phyloP scores from a whole-genome alignment of 2,797 vertebrate genomes.

The Chaetodon trifasciatus region DNA sequence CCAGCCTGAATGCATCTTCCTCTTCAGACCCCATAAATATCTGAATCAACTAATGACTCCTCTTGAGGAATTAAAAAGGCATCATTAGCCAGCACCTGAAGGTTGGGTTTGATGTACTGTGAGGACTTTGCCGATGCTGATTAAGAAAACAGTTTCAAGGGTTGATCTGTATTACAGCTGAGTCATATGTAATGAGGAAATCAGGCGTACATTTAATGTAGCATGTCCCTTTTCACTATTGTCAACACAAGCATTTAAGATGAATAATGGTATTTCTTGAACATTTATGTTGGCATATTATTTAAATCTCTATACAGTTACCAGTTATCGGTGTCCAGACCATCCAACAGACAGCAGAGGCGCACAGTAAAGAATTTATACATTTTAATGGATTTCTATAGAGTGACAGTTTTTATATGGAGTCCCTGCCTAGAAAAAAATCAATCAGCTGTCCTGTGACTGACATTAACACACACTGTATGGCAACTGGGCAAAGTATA shows the following conservation, averaged over 20 bases:
- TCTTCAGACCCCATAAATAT: slow-evolving; percentile 76
- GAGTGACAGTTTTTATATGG: slow-evolving; percentile 16
- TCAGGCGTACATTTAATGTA: slow-evolving; percentile 36
- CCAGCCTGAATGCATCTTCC: slow-evolving; percentile 62
- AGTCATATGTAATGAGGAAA: slow-evolving; percentile 43
- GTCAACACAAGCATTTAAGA: slow-evolving; percentile 12
- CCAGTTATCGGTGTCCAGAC: background rate
- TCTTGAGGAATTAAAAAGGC: slow-evolving; percentile 78
- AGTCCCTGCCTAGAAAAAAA: background rate
- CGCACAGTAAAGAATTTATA: slow-evolving; percentile 12
- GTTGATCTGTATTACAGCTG: slow-evolving; percentile 43
- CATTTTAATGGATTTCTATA: slow-evolving; percentile 1
- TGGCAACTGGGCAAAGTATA: background rate
- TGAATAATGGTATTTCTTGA: background rate
- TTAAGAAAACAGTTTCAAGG: slow-evolving; percentile 66
- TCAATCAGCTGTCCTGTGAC: slow-evolving; percentile 9
- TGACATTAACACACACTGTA: slow-evolving; percentile 1
- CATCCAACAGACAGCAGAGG: background rate
- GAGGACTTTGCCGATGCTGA: slow-evolving; percentile 68
- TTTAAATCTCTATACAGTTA: background rate
- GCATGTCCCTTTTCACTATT: slow-evolving; percentile 17
- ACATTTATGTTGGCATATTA: slow-evolving; percentile 3
- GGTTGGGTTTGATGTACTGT: slow-evolving; percentile 61
- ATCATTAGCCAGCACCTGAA: slow-evolving; percentile 76
- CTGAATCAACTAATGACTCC: slow-evolving; percentile 78